Conservation (phyloP, 1,140 invertebrate species). For the Ips typographus region DNA sequence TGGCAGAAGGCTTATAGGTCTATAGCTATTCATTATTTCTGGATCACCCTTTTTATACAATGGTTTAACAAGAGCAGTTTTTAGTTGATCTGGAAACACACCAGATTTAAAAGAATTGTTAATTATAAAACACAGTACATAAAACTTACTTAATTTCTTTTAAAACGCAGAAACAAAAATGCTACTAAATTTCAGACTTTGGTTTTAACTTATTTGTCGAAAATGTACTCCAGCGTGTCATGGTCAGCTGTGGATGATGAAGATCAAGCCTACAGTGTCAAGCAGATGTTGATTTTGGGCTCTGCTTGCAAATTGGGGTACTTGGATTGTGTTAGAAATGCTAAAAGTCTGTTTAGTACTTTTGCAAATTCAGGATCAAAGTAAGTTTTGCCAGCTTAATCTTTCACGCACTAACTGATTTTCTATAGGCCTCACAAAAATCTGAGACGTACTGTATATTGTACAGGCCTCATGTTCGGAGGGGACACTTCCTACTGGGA, state of each 20-base stretch:
- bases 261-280: slow-evolving; percentile 48
- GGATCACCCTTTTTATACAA: no score
- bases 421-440: slow-evolving; percentile 55
- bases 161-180: background rate
- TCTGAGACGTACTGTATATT: slow-evolving; percentile 61
- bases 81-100: no score
- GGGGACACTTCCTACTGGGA: slow-evolving; percentile 51
- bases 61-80: no score
- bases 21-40: no score
- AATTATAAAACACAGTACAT: no score
- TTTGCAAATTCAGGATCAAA: slow-evolving; percentile 19
- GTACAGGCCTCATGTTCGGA: slow-evolving; percentile 54
- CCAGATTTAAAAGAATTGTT: no score
- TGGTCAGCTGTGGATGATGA: slow-evolving; percentile 39
- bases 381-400: slow-evolving; percentile 1
- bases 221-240: background rate
- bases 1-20: no score
- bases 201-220: slow-evolving; percentile 1
- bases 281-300: slow-evolving; percentile 50
- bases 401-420: background rate
- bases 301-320: slow-evolving; percentile 57
- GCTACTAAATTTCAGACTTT: slow-evolving; percentile 3
- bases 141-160: no score
- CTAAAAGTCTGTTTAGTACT: slow-evolving; percentile 44
- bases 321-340: slow-evolving; percentile 52